Evolutionary conservation across 2,113 vertebrate genomes (phyloP), one percentile per base, ranked within the genome.

Genomic region (Silurus glanis): DNA sequence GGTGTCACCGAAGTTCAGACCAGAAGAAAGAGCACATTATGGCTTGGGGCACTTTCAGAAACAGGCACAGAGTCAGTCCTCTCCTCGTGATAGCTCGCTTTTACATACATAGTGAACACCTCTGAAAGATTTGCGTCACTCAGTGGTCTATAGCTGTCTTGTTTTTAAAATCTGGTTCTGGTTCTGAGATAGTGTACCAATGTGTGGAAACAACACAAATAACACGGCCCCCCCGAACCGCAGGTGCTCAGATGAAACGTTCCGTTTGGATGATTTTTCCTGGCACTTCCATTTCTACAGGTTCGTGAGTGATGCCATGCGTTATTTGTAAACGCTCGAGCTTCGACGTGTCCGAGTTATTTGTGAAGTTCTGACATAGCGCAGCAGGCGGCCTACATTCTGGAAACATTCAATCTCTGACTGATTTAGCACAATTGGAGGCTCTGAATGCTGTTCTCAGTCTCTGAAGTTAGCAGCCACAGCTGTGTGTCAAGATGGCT

Each of bases 261-360:
- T 86, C 89, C 83, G 76, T 64, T 37, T 84, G 59, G 75, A 69
- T 23, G 72, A 76, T 89, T 89, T 89, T 91, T 91, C 89, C 89
- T 86, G 86, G 89, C 84, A 66, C 87, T 85, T 89, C 90, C 87
- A 90, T 89, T 90, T 91, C 89, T 90, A 91, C 82, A 69, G 83
- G 82, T 64, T 87, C 25, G 1, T 64, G 51, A 74, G 86, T 92
- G 91, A 94, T 84, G 89, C 87, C 82, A 91, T 88, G 13, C 84
- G 82, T 90, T 87, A 91, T 90, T 93, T 67, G 66, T 74, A 58
- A 74, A 75, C 51, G 71, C 19, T 51, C 6, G 55, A 62, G 80
- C 67, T 72, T 74, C 10, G 13, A 53, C 49, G 45, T 10, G 55
- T 19, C 23, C 6, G 69, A 25, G 71, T 78, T 85, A 85, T 78